Percentiles rank a stretch among this genome's conserved stretches.
Evolutionary conservation across 92 coral and sea anemone species (phyloP).

Genomic region (Phymanthus crucifer): DNA sequence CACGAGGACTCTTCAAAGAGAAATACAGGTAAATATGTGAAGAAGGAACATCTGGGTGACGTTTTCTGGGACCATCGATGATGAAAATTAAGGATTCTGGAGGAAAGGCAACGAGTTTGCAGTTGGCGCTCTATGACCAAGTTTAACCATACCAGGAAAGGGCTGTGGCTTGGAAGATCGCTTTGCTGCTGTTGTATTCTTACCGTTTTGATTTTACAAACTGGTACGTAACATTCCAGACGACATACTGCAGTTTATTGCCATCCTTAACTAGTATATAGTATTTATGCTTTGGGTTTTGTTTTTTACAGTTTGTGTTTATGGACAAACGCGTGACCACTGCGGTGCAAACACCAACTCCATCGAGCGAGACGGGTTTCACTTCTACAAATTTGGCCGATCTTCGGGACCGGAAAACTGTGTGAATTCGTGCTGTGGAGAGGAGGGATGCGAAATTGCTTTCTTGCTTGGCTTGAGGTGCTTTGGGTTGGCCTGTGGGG

Average conservation of each 20-base stretch:
- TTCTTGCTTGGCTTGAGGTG: conserved; percentile 54
- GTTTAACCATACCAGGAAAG: conserved; percentile 17
- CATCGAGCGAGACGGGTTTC: conserved; percentile 38
- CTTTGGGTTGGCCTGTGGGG: conserved; percentile 65
- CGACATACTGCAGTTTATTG: neutral
- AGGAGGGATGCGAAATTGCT: conserved; percentile 62
- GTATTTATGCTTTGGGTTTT: neutral
- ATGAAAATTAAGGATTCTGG: conserved; percentile 15
- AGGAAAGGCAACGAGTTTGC: conserved; percentile 14
- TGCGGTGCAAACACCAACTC: conserved; percentile 21
- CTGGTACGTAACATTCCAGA: conserved; percentile 1
- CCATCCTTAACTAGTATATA: neutral
- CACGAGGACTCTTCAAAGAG: neutral
- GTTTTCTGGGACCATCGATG: conserved; percentile 4
- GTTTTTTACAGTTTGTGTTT: neutral
- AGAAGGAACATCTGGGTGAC: neutral
- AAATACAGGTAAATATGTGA: neutral
- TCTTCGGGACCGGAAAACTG: conserved; percentile 50
- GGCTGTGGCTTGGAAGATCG: conserved; percentile 9
- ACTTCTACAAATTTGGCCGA: conserved; percentile 54
- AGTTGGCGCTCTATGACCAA: conserved; percentile 23
- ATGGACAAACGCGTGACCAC: conserved; percentile 13
- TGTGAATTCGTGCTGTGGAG: conserved; percentile 60
- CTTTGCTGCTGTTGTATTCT: conserved; percentile 2
- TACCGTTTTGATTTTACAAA: neutral